Base-by-base conservation (phyloP, 2,888 invertebrate genomes). In the Xylota sylvarum region DNA sequence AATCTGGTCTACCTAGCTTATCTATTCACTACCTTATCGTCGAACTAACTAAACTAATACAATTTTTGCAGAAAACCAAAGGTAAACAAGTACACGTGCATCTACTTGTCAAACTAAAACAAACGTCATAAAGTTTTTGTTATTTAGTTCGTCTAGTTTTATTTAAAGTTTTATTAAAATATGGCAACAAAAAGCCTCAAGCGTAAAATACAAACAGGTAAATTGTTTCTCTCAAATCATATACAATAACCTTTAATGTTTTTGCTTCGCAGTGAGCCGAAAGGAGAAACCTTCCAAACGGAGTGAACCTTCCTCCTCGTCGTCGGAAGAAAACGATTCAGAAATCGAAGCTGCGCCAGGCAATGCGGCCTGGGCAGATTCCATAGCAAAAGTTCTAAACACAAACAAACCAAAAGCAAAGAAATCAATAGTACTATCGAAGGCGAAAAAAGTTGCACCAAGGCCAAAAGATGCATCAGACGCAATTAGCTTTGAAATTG, bases 351-450 rank as follows among this genome's bases (percentile, higher is more conserved):
- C 23, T 19, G 27, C 85, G 1, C 12, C 67, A 40, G 93, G 93
- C 0, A 96, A 96, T 91, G 93, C 94, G 86, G 96, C 95, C 2
- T 97, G 97, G 97, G 97, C 96, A 1, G 95, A 97, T 92, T 97
- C 96, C 0, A 95, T 97, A 90, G 94, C 95, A 6, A 97, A 97
- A 92, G 96, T 97, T 88, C 93, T 97, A 27, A 94, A 94, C 80
- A 94, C 95, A 1, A 95, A 94, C 32, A 96, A 96, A 90, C 96
- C 96, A 0, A 96, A 96, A 91, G 94, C 94, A 50, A 96, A 96
- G 89, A 96, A 96, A 90, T 94, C 95, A 0, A 92, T 96, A 70
- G 96, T 97, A 0, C 91, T 98, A 43, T 96, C 97, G 0, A 95
- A 96, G 90, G 97, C 97, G 0, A 97, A 96, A 90, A 96, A 96